Evolutionary conservation across 1,140 invertebrate species (phyloP).

Genomic region (Pseudomyrmex concolor): DNA sequence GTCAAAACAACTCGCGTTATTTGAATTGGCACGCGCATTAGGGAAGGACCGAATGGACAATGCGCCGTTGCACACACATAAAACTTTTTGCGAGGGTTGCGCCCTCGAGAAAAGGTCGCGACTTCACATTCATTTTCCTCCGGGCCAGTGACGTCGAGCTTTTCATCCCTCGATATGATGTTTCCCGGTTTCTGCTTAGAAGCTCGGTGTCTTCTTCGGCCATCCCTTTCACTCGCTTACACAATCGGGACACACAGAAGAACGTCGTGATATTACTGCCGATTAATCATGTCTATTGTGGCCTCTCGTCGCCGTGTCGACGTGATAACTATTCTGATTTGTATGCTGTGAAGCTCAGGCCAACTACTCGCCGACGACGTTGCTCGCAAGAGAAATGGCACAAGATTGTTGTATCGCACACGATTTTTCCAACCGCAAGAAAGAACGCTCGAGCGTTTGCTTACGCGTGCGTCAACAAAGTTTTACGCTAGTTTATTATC

Average conservation of each 20-base stretch:
- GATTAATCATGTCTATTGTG: slow-evolving; percentile 63
- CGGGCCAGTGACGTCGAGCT: slow-evolving; percentile 11
- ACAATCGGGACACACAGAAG: slow-evolving; percentile 44
- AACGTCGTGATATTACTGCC: slow-evolving; percentile 59
- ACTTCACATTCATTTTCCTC: slow-evolving; percentile 33
- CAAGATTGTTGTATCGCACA: slow-evolving; percentile 32
- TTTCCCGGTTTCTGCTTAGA: slow-evolving; percentile 21
- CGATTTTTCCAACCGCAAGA: slow-evolving; percentile 20
- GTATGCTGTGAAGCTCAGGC: slow-evolving; percentile 2
- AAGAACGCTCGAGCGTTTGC: slow-evolving; percentile 11
- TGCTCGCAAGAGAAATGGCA: neutral
- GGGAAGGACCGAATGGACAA: slow-evolving; percentile 38
- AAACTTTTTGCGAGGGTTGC: slow-evolving; percentile 54
- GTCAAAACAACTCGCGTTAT: slow-evolving; percentile 54
- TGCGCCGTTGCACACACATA: slow-evolving; percentile 48
- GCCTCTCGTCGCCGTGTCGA: slow-evolving; percentile 32
- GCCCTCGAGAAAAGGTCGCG: neutral
- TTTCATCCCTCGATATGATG: slow-evolving; percentile 10
- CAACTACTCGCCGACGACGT: slow-evolving; percentile 22
- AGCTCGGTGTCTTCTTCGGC: slow-evolving; percentile 32
- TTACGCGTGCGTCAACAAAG: slow-evolving; percentile 26
- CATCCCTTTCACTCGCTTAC: slow-evolving; percentile 33
- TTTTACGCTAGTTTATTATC: slow-evolving; percentile 30
- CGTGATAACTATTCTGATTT: slow-evolving; percentile 62
- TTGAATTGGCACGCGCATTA: slow-evolving; percentile 30